Evolutionary conservation across 1,140 invertebrate species (phyloP), one percentile per base, ranked within the genome.

Genomic region (Brachystomella parvula): DNA sequence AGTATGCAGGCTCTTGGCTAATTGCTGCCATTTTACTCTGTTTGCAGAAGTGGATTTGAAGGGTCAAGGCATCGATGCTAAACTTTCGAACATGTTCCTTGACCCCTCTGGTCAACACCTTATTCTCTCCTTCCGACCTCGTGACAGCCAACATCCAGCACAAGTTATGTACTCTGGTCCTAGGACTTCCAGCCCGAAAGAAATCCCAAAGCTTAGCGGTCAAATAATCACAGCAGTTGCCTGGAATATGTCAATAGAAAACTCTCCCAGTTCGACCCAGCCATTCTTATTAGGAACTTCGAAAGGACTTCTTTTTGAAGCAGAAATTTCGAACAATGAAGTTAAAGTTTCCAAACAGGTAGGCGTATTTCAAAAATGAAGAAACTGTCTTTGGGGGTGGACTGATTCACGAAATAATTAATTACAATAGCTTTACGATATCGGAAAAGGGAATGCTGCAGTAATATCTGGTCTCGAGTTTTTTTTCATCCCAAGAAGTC

Each of bases 251-350:
- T 30, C 21, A 15, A 17, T 15, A 26, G 66, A 53, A 2, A 60
- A 39, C 59, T 81, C 77, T 3, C 84, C 83, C 1, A 86, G 87
- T 0, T 53, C 67, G 12, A 82, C 81, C 26, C 89, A 89, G 2
- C 83, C 89, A 0, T 93, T 96, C 70, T 78, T 97, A 24, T 74
- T 96, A 2, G 94, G 94, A 24, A 96, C 92, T 0, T 89, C 89
- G 19, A 89, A 89, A 76, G 94, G 93, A 26, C 77, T 92, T n/a
- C 89, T 97, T 71, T 86, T 94, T 78, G 94, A 96, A 77, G 90
- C 89, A 1, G 92, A 95, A 77, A 81, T 97, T 47, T 84, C 84
- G 31, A 79, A 85, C 28, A 87, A 89, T 39, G 89, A 87, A 73
- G 89, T 90, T 60, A 86, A 88, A 75, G 87, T 92, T 79, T 89